These are phyloP conservation scores for Drosophila dunni DNA, from an alignment of 1,140 invertebrate genomes.

Conservation along the genomic window DNA sequence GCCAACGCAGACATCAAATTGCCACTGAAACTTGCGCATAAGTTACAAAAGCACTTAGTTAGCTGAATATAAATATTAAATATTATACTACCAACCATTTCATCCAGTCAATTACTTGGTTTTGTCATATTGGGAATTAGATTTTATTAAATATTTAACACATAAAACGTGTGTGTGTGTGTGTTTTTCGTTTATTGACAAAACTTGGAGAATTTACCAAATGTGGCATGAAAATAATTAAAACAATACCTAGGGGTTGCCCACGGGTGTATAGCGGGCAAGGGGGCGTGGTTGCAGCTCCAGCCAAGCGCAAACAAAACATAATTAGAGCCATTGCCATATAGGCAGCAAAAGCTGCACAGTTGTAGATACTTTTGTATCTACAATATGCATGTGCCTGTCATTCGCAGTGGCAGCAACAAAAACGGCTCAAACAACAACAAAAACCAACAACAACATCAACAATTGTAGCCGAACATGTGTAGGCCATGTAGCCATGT, in stretches of 20 bases:
- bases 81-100: conserved; percentile 7
- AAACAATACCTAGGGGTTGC: conserved; percentile 32
- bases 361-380: conserved; percentile 68
- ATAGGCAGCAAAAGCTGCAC: conserved; percentile 34
- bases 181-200: conserved; percentile 59
- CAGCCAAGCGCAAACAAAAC: conserved; percentile 74
- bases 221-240: conserved; percentile 68
- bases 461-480: conserved; percentile 73
- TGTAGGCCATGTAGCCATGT: conserved; percentile 77
- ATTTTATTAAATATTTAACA: conserved; percentile 36
- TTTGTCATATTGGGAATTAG: neutral
- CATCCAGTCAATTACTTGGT: conserved; percentile 46
- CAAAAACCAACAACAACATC: conserved; percentile 26
- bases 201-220: conserved; percentile 39
- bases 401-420: conserved; percentile 38
- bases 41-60: conserved; percentile 34
- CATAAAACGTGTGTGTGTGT: conserved; percentile 15
- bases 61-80: conserved; percentile 26
- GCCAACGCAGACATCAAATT: conserved; percentile 6
- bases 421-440: conserved; percentile 29
- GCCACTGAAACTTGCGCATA: conserved; percentile 12
- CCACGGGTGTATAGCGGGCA: neutral
- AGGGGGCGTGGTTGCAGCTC: conserved; percentile 23
- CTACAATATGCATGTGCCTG: conserved; percentile 54
- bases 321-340: conserved; percentile 60